Percentiles rank a stretch among this genome's conserved stretches.
Conservation (phyloP, 37 sponge, comb jelly and placozoan species). For the Mnemiopsis leidyi region DNA sequence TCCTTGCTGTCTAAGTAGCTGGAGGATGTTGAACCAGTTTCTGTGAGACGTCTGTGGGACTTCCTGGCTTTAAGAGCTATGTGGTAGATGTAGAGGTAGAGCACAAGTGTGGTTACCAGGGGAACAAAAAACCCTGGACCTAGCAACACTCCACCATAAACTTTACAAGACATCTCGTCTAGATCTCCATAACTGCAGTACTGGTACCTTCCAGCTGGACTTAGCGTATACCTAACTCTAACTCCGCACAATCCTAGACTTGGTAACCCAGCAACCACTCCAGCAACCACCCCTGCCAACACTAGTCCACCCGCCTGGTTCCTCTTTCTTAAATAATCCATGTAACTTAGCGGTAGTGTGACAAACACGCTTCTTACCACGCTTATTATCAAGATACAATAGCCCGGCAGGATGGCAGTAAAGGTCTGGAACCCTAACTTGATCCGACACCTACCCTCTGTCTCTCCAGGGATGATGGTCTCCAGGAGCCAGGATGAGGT, state of each 20-base stretch:
- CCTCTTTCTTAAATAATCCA: neutral
- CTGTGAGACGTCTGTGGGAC: neutral
- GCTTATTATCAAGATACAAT: constrained; percentile 29
- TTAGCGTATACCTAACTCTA: neutral
- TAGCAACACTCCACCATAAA: neutral
- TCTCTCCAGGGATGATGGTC: neutral
- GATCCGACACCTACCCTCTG: neutral
- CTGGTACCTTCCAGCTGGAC: neutral
- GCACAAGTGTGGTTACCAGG: neutral
- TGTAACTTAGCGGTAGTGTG: neutral
- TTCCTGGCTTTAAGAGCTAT: neutral
- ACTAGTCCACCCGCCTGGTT: neutral
- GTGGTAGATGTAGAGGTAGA: neutral
- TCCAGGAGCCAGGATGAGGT: neutral
- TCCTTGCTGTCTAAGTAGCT: neutral
- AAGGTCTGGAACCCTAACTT: neutral
- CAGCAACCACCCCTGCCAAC: neutral
- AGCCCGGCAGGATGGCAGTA: neutral
- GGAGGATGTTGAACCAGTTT: neutral
- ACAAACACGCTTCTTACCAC: constrained; percentile 4
- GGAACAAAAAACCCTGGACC: neutral
- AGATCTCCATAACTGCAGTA: neutral
- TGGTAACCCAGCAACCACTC: neutral
- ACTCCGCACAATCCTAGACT: neutral
- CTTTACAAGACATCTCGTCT: neutral